These are phyloP conservation scores for Microcebus lehilahytsara DNA, from an alignment of 2,113 vertebrate species.

Conservation along the genomic window DNA sequence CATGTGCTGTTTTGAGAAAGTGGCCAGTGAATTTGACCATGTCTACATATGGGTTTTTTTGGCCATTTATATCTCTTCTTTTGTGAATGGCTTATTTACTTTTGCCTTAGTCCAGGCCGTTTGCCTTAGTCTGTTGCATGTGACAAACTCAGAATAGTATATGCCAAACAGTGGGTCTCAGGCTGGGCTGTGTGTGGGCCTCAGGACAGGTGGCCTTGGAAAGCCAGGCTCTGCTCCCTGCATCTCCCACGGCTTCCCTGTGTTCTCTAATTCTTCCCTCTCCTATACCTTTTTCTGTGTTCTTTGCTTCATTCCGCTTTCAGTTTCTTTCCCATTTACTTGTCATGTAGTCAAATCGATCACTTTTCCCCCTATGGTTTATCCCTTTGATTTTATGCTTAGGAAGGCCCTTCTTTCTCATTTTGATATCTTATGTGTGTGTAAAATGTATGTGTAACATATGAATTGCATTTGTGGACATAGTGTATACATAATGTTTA, in stretches of 20 bases:
- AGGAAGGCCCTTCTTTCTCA: background rate
- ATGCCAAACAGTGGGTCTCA: fast-evolving
- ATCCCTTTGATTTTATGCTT: background rate
- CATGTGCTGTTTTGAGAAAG: background rate
- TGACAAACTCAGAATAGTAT: background rate
- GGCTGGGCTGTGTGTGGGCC: background rate
- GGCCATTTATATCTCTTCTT: background rate
- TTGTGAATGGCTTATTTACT: background rate
- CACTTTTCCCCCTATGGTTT: background rate
- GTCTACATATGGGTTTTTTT: background rate
- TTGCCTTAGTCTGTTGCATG: background rate
- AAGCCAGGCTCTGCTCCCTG: no score
- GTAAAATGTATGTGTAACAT: background rate
- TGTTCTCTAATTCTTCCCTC: no score
- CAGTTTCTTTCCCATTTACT: background rate
- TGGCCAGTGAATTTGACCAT: background rate
- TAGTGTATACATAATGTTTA: background rate
- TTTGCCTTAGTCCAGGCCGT: background rate
- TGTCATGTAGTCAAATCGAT: background rate
- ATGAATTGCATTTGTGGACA: background rate
- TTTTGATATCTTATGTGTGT: background rate
- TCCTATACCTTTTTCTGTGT: background rate
- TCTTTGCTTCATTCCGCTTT: background rate
- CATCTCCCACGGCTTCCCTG: background rate
- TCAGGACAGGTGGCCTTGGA: background rate